A percentile compares a stretch with the other conserved stretches of the same genome.
These are phyloP conservation scores for Engystomops pustulosus DNA, from an alignment of 2,113 vertebrate species.

Conservation along the genomic window DNA sequence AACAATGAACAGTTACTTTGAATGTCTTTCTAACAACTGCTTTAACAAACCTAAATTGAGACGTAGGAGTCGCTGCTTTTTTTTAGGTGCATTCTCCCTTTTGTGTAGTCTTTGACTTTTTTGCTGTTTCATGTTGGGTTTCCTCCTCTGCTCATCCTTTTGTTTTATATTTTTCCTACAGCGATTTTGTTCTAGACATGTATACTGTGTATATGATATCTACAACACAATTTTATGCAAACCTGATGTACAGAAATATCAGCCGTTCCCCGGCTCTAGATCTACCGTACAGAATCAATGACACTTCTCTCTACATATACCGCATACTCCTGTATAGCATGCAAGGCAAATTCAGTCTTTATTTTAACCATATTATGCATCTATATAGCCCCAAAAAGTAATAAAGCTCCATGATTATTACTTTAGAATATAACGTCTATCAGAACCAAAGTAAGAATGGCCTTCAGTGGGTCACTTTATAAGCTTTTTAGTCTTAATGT, in stretches of 20 bases:
- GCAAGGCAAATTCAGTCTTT: no score
- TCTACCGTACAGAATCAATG: not conserved
- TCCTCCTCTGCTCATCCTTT: not conserved
- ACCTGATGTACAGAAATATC: not conserved
- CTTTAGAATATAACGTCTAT: no score
- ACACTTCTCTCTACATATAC: not conserved
- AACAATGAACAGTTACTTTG: conserved; percentile 12
- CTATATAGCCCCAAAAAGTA: no score
- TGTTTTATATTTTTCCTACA: not conserved
- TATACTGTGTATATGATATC: not conserved
- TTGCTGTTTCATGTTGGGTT: conserved; percentile 24
- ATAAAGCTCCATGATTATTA: no score
- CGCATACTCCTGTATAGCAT: not conserved
- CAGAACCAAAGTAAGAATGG: no score
- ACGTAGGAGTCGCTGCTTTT: conserved; percentile 11
- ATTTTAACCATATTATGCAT: no score
- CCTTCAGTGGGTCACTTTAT: no score
- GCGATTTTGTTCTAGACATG: not conserved
- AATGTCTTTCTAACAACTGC: conserved; percentile 14
- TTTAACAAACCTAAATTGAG: conserved; percentile 14
- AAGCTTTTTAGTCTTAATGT: no score
- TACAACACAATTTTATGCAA: not conserved
- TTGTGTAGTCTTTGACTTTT: not conserved
- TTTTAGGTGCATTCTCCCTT: not conserved
- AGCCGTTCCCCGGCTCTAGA: not conserved